Evolutionary conservation across 1,140 invertebrate genomes (phyloP).

Genomic region (Drosophila sucinea): DNA sequence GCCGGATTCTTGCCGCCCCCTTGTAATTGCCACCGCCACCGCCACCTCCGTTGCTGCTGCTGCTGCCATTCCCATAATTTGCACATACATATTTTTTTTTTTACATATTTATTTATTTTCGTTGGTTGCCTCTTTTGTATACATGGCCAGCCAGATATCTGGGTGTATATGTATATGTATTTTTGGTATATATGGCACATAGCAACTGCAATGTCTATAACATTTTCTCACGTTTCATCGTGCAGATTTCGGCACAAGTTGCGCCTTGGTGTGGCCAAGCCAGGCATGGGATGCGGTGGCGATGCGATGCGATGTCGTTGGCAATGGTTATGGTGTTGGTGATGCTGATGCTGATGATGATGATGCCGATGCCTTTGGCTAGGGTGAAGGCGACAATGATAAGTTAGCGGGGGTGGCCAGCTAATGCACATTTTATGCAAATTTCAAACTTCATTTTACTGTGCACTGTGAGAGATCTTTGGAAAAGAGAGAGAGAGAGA

Average conservation of each 20-base stretch:
- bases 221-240: slow-evolving; percentile 79
- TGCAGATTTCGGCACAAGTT: slow-evolving; percentile 79
- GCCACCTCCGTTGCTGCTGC: slow-evolving; percentile 3
- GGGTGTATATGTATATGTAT: neutral
- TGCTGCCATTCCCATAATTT: slow-evolving; percentile 76
- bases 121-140: slow-evolving; percentile 28
- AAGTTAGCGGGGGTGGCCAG: slow-evolving; percentile 56
- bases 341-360: slow-evolving; percentile 9
- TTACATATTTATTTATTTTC: slow-evolving; percentile 53
- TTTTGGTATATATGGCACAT: slow-evolving; percentile 24
- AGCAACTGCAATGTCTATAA: slow-evolving; percentile 72
- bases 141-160: slow-evolving; percentile 16
- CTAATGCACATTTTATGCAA: slow-evolving; percentile 79
- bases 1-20: slow-evolving; percentile 61
- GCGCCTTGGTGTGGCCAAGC: slow-evolving; percentile 63
- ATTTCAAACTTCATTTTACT: slow-evolving; percentile 40
- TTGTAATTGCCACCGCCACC: neutral
- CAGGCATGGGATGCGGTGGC: slow-evolving; percentile 37
- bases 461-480: slow-evolving; percentile 3
- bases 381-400: slow-evolving; percentile 35
- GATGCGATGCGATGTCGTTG: slow-evolving; percentile 21
- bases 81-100: slow-evolving; percentile 68
- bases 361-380: slow-evolving; percentile 1
- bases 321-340: slow-evolving; percentile 49
- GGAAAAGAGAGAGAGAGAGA: neutral